Evolutionary conservation across 2,888 invertebrate species (phyloP).

Genomic region (Hedya salicella): DNA sequence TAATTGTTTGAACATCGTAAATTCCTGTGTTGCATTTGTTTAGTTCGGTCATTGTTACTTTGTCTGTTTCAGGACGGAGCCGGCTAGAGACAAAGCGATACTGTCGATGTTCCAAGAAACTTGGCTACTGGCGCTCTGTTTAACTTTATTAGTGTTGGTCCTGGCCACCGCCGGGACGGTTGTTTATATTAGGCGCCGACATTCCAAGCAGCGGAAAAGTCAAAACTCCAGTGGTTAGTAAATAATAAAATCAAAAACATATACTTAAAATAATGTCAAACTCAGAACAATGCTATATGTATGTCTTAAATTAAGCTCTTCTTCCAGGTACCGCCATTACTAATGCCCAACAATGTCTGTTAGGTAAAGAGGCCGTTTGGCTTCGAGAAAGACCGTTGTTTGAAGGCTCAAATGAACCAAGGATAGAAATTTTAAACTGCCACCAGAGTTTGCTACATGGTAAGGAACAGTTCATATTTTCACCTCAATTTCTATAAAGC

Average conservation of each 20-base stretch:
- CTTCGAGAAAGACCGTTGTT: conserved; percentile 74
- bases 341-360: conserved; percentile 77
- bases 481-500: background rate
- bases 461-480: conserved; percentile 49
- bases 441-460: conserved; percentile 76
- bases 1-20: no score
- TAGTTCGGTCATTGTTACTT: conserved; percentile 39
- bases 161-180: conserved; percentile 71
- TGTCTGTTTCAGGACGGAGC: conserved; percentile 75
- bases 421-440: conserved; percentile 79
- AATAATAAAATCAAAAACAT: background rate
- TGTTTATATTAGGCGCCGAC: conserved; percentile 72
- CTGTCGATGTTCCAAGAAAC: conserved; percentile 81
- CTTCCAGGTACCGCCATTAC: conserved; percentile 69
- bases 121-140: conserved; percentile 76
- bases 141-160: conserved; percentile 73
- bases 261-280: background rate
- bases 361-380: conserved; percentile 81
- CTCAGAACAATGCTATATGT: background rate
- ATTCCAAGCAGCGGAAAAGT: conserved; percentile 74
- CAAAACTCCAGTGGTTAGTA: conserved; percentile 70
- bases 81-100: conserved; percentile 79
- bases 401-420: conserved; percentile 77
- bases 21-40: background rate
- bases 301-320: conserved; percentile 28